phyloP scores from a whole-genome alignment of 2,888 invertebrate genomes.

The Endomychus coccineus region DNA sequence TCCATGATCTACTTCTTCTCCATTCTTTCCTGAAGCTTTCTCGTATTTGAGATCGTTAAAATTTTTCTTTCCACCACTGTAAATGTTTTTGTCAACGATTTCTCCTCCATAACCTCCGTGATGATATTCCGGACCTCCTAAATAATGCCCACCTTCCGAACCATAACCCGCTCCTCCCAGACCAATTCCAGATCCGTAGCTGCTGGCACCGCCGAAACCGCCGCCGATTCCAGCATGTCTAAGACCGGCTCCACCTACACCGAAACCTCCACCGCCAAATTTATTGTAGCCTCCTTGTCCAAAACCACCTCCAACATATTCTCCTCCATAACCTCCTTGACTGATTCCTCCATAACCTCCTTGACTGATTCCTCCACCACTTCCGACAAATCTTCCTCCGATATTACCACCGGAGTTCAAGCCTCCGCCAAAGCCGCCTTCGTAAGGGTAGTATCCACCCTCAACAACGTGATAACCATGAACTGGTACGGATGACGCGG shows the following conservation, averaged over 20 bases:
- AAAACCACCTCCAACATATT: conserved; percentile 11
- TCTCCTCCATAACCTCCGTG: conserved; percentile 31
- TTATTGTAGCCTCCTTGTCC: conserved; percentile 35
- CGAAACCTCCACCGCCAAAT: conserved; percentile 21
- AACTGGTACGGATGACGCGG: conserved; percentile 38
- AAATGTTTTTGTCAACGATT: conserved; percentile 51
- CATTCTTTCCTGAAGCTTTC: conserved; percentile 50
- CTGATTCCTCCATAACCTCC: conserved; percentile 25
- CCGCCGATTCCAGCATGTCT: conserved; percentile 42
- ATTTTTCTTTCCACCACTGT: conserved; percentile 52
- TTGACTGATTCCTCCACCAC: conserved; percentile 31
- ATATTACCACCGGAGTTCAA: conserved; percentile 20
- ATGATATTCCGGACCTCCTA: conserved; percentile 6
- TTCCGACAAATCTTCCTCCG: conserved; percentile 14
- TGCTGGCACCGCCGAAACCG: conserved; percentile 34
- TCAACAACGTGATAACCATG: conserved; percentile 54
- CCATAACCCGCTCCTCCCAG: conserved; percentile 8
- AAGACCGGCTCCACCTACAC: conserved; percentile 32
- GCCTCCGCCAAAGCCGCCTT: conserved; percentile 29
- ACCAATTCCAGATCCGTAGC: conserved; percentile 31
- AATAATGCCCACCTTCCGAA: conserved; percentile 9
- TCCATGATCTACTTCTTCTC: conserved; percentile 50
- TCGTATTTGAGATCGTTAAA: conserved; percentile 50
- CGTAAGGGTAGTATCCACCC: conserved; percentile 50
- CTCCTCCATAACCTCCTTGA: conserved; percentile 18